A percentile compares a stretch with the other conserved stretches of the same genome.
These are phyloP conservation scores for Mechanitis messenoides DNA, from an alignment of 2,888 invertebrate genomes.

Conservation along the genomic window DNA sequence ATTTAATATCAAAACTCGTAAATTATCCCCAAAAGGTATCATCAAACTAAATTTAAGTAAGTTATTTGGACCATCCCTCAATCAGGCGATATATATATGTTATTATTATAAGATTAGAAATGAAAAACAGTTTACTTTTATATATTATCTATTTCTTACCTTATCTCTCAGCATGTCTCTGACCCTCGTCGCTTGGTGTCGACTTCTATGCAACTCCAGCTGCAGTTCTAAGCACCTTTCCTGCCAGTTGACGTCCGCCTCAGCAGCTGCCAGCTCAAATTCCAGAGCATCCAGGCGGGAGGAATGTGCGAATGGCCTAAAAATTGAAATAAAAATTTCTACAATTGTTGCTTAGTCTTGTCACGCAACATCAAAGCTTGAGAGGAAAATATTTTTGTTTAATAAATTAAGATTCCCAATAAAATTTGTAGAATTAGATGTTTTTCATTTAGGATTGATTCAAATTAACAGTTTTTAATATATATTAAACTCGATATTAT, in stretches of 20 bases:
- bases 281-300: slow-evolving; percentile 64
- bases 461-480: too few species aligned
- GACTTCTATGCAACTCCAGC: slow-evolving; percentile 88
- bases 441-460: too few species aligned
- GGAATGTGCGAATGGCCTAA: slow-evolving; percentile 62
- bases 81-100: too few species aligned
- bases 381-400: too few species aligned
- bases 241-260: slow-evolving; percentile 87
- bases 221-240: slow-evolving; percentile 91
- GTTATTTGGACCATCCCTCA: slow-evolving; percentile 24
- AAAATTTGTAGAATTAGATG: too few species aligned
- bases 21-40: background rate
- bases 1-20: background rate
- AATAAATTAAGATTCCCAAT: too few species aligned
- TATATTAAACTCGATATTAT: too few species aligned
- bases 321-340: slow-evolving; percentile 4
- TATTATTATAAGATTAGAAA: too few species aligned
- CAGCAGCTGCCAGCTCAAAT: slow-evolving; percentile 58
- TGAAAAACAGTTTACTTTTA: too few species aligned
- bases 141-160: slow-evolving; percentile 72
- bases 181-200: slow-evolving; percentile 90
- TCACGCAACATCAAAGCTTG: background rate
- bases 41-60: slow-evolving; percentile 25
- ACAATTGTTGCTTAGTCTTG: background rate
- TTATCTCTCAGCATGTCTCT: slow-evolving; percentile 93